Evolutionary conservation across 2,113 vertebrate genomes (phyloP).

Genomic region (Strigops habroptila): DNA sequence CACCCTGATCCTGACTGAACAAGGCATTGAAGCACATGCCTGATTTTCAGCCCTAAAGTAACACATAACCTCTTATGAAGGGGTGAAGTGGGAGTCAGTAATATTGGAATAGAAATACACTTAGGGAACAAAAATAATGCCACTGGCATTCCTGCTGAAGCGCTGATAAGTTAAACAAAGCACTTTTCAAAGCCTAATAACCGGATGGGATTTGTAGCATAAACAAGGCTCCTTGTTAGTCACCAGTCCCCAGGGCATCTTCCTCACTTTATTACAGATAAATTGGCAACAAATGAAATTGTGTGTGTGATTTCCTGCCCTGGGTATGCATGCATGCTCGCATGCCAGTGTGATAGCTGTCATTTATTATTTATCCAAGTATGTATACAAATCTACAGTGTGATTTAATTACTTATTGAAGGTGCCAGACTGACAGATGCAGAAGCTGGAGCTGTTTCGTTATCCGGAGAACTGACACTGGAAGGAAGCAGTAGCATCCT

Average conservation of each 20-base stretch:
- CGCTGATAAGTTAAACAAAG: slow-evolving; percentile 54
- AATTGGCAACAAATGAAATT: slow-evolving; percentile 45
- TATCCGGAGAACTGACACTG: neutral
- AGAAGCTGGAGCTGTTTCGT: neutral
- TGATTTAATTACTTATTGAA: slow-evolving; percentile 41
- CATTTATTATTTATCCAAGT: slow-evolving; percentile 41
- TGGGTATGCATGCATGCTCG: neutral
- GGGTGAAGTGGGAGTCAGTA: neutral
- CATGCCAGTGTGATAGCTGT: slow-evolving; percentile 25
- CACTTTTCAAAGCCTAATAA: slow-evolving; percentile 52
- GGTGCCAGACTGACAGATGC: slow-evolving; percentile 47
- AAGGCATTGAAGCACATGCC: neutral
- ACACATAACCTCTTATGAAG: neutral
- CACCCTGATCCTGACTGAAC: neutral
- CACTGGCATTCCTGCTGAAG: slow-evolving; percentile 27
- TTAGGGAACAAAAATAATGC: neutral
- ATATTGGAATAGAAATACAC: neutral
- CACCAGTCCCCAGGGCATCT: slow-evolving; percentile 41
- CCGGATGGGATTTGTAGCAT: slow-evolving; percentile 54
- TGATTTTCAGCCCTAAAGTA: slow-evolving; percentile 30
- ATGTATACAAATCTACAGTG: slow-evolving; percentile 5
- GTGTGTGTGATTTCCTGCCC: slow-evolving; percentile 23
- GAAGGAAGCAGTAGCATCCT: neutral
- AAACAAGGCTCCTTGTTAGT: slow-evolving; percentile 59
- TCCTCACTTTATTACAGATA: slow-evolving; percentile 50